phyloP scores from a whole-genome alignment of 2,797 vertebrate species.

The Leptatherina wallacei region DNA sequence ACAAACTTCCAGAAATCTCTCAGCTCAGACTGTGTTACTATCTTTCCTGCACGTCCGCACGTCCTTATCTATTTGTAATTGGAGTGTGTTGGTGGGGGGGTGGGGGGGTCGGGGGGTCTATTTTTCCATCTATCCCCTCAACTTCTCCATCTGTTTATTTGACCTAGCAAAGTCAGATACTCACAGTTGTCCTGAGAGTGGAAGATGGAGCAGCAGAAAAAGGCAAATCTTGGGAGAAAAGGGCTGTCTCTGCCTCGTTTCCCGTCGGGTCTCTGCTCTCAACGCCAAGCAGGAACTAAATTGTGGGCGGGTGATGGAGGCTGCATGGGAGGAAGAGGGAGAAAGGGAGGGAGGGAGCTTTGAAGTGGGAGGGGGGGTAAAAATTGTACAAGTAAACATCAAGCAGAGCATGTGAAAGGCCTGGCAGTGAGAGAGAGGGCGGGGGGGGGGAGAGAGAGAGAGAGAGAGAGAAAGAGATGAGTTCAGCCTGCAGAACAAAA shows the following conservation, averaged over 20 bases:
- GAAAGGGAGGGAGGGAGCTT: slow-evolving; percentile 32
- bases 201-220: slow-evolving; percentile 28
- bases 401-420: slow-evolving; percentile 51
- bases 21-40: slow-evolving; percentile 22
- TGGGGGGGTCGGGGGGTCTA: neutral
- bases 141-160: slow-evolving; percentile 18
- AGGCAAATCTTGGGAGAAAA: slow-evolving; percentile 18
- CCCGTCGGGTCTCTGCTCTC: slow-evolving; percentile 24
- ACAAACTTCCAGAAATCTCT: slow-evolving; percentile 16
- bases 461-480: too few species aligned
- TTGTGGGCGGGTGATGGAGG: slow-evolving; percentile 46
- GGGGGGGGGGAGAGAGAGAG: neutral
- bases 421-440: slow-evolving; percentile 31
- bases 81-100: neutral
- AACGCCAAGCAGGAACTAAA: slow-evolving; percentile 49
- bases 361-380: slow-evolving; percentile 5
- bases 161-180: slow-evolving; percentile 53
- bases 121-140: slow-evolving; percentile 12
- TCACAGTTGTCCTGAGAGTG: slow-evolving; percentile 60
- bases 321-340: slow-evolving; percentile 10
- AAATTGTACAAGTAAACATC: slow-evolving; percentile 71
- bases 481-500: neutral
- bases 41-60: slow-evolving; percentile 54
- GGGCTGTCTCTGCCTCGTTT: slow-evolving; percentile 24
- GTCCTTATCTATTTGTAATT: slow-evolving; percentile 5